phyloP scores from a whole-genome alignment of 2,113 vertebrate genomes.

The Chinchilla lanigera region DNA sequence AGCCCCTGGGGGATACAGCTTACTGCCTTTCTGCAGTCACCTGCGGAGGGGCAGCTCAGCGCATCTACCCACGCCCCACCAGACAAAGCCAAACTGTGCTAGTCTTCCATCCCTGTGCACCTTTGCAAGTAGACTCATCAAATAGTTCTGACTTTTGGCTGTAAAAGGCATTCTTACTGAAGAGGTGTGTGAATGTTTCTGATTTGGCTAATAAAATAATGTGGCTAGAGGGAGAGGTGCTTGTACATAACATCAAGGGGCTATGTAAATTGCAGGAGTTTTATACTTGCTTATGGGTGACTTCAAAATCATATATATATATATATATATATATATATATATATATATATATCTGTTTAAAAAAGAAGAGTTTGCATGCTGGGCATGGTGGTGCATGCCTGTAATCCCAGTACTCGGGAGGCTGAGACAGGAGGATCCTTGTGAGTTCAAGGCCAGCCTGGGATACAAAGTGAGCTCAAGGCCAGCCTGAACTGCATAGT shows the following conservation, averaged over 20 bases:
- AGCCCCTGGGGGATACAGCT: not conserved
- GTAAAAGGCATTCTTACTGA: constrained; percentile 42
- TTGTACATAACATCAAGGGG: not conserved
- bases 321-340: not conserved
- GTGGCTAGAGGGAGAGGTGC: not conserved
- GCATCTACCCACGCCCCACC: not conserved
- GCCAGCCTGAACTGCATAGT: no score
- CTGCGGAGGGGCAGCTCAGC: not conserved
- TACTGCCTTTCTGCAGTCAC: not conserved
- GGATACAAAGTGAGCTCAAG: no score
- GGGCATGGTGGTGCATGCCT: no score
- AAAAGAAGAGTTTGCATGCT: no score
- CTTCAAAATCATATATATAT: not conserved
- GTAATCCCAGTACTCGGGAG: no score
- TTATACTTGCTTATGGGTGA: not conserved
- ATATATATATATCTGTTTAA: not conserved
- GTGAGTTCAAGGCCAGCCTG: no score
- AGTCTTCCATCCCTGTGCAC: not conserved
- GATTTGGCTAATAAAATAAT: not conserved
- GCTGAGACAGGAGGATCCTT: no score
- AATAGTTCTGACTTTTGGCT: not conserved
- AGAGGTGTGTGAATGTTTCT: not conserved
- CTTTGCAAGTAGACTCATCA: not conserved
- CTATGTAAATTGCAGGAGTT: not conserved
- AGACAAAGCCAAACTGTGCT: not conserved